phyloP scores from a whole-genome alignment of 2,888 invertebrate genomes.

The Hyposoter dolosus region DNA sequence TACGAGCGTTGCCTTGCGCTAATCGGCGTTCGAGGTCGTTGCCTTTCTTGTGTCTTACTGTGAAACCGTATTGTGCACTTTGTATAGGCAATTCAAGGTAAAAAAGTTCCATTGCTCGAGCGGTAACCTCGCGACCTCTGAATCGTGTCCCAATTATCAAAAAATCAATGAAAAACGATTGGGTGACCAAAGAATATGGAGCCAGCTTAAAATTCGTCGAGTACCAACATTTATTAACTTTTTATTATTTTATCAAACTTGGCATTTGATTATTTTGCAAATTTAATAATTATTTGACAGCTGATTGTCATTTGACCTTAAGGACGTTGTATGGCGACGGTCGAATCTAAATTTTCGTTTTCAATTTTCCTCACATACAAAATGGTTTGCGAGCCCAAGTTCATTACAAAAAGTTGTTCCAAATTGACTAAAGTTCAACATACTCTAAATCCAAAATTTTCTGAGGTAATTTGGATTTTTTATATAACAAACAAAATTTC shows the following conservation, averaged over 20 bases:
- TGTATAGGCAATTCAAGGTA: not conserved
- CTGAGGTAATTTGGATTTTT: no score
- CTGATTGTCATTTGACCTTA: not conserved
- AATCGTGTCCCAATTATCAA: not conserved
- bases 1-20: conserved; percentile 52
- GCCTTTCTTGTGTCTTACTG: conserved; percentile 68
- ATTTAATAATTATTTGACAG: no score
- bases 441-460: no score
- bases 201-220: not conserved
- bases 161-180: not conserved
- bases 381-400: no score
- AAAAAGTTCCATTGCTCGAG: not conserved
- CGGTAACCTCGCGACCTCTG: not conserved
- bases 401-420: no score
- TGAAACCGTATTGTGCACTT: conserved; percentile 32
- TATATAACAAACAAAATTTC: no score
- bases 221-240: not conserved
- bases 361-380: no score
- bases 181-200: not conserved
- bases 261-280: no score
- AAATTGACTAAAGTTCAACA: no score
- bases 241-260: not conserved
- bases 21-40: conserved; percentile 72
- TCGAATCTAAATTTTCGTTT: no score
- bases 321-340: no score